Percentiles rank a stretch among this genome's conserved stretches.
These are phyloP conservation scores for Coelopa pilipes DNA, from an alignment of 2,888 invertebrate genomes.

Conservation along the genomic window DNA sequence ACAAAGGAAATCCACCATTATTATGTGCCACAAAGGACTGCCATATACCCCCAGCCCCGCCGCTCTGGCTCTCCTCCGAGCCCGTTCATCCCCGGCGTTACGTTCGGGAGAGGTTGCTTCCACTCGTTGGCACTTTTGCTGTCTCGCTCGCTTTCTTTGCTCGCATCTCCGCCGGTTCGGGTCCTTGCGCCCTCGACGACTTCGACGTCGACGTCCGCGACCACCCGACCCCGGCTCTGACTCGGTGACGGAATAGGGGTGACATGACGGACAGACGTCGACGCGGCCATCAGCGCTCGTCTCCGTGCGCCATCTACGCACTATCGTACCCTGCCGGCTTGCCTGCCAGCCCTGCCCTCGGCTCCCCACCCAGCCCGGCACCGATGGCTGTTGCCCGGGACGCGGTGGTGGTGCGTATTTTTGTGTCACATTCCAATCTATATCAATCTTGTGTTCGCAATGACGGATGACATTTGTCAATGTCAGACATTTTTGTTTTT, in stretches of 20 bases:
- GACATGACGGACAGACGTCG: constrained; percentile 62
- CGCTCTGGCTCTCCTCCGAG: too few relatives aligned
- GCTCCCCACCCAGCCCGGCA: too few relatives aligned
- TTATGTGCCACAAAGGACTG: constrained; percentile 54
- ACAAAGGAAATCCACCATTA: constrained; percentile 63
- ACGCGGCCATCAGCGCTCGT: constrained; percentile 61
- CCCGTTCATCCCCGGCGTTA: constrained; percentile 54
- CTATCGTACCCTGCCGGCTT: constrained; percentile 46
- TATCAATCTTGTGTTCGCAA: constrained; percentile 68
- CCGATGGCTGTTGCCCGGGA: constrained; percentile 43
- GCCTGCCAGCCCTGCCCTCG: too few relatives aligned
- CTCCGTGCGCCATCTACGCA: constrained; percentile 59
- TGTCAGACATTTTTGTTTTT: constrained; percentile 67
- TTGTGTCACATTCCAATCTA: constrained; percentile 68
- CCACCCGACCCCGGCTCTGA: too few relatives aligned
- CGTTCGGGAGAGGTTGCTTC: constrained; percentile 30
- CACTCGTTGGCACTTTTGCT: constrained; percentile 8
- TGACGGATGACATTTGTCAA: constrained; percentile 68
- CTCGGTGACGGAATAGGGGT: constrained; percentile 58
- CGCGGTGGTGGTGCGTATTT: constrained; percentile 55
- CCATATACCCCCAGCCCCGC: constrained; percentile 32
- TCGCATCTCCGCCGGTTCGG: neutral
- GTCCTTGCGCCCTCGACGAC: constrained; percentile 25
- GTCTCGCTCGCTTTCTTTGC: neutral
- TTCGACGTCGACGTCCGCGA: too few relatives aligned